A percentile compares a stretch with the other conserved stretches of the same genome.
Evolutionary conservation across 2,888 invertebrate species (phyloP).

Genomic region (Conchocele bisecta): DNA sequence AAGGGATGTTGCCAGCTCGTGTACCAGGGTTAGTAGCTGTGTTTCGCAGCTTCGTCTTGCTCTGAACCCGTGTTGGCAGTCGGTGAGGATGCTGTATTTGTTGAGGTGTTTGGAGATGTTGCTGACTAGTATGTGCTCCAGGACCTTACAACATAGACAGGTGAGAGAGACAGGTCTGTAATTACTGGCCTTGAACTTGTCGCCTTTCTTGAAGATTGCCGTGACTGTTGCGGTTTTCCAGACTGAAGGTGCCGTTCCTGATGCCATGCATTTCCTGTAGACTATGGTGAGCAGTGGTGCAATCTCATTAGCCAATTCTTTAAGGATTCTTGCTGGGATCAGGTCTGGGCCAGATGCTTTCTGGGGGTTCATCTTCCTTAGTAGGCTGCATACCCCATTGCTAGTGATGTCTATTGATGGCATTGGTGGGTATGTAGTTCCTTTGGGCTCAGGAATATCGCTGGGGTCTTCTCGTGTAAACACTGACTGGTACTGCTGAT

Average conservation of each 20-base stretch:
- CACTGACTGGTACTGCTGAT: neutral
- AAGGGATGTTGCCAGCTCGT: slow-evolving; percentile 17
- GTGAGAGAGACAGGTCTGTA: slow-evolving; percentile 25
- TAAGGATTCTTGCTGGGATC: slow-evolving; percentile 9
- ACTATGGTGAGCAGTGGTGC: slow-evolving; percentile 3
- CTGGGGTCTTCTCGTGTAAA: neutral
- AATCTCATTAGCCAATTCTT: slow-evolving; percentile 5
- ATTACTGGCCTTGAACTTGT: slow-evolving; percentile 5
- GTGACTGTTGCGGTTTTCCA: slow-evolving; percentile 14
- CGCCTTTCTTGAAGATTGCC: slow-evolving; percentile 12
- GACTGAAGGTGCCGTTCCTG: slow-evolving; percentile 1
- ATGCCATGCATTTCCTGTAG: slow-evolving; percentile 6
- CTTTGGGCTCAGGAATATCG: neutral
- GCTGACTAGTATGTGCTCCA: slow-evolving; percentile 19
- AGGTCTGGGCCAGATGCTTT: slow-evolving; percentile 8
- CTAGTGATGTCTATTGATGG: neutral
- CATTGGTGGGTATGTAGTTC: neutral
- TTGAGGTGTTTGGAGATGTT: slow-evolving; percentile 8
- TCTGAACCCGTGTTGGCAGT: slow-evolving; percentile 37
- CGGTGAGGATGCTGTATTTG: slow-evolving; percentile 23
- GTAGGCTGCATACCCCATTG: neutral
- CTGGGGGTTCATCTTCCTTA: neutral
- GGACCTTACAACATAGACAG: slow-evolving; percentile 22
- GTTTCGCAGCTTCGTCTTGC: slow-evolving; percentile 31
- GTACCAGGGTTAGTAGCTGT: slow-evolving; percentile 12